Evolutionary conservation across 2,113 vertebrate genomes (phyloP).

Genomic region (Siniperca chuatsi): DNA sequence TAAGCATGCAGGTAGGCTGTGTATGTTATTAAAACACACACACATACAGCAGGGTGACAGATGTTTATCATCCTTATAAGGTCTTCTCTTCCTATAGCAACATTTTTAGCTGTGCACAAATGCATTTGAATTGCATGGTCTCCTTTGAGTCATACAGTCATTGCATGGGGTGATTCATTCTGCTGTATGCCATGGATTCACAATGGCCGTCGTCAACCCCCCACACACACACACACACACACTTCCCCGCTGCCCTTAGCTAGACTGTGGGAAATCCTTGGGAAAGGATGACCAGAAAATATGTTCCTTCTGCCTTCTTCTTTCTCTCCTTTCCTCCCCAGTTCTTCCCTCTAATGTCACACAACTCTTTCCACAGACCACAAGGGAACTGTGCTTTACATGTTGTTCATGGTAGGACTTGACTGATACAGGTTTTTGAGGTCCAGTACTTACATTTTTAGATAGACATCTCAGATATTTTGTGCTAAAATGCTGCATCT

Average conservation of each 20-base stretch:
- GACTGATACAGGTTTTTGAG: conserved; percentile 14
- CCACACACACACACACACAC: not conserved
- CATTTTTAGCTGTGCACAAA: not conserved
- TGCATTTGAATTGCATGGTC: not conserved
- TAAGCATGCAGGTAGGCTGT: not conserved
- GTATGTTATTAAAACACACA: not conserved
- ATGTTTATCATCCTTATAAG: conserved; percentile 17
- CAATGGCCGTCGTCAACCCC: not conserved
- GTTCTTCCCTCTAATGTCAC: conserved; percentile 45
- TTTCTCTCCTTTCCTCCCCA: conserved; percentile 35
- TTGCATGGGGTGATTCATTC: conserved; percentile 37
- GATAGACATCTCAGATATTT: not conserved
- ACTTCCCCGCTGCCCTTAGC: conserved; percentile 29
- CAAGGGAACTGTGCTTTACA: conserved; percentile 40
- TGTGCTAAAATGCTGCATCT: not conserved
- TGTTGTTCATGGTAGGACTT: conserved; percentile 28
- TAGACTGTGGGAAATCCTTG: conserved; percentile 78
- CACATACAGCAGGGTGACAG: not conserved
- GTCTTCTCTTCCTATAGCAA: not conserved
- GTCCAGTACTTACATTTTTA: not conserved
- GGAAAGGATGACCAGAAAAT: conserved; percentile 72
- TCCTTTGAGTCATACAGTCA: not conserved
- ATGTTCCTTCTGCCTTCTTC: conserved; percentile 44
- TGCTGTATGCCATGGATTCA: conserved; percentile 28
- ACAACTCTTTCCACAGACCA: conserved; percentile 56